Evolutionary conservation across 2,113 vertebrate genomes (phyloP), one percentile per base, ranked within the genome.

Genomic region (Myodes glareolus): DNA sequence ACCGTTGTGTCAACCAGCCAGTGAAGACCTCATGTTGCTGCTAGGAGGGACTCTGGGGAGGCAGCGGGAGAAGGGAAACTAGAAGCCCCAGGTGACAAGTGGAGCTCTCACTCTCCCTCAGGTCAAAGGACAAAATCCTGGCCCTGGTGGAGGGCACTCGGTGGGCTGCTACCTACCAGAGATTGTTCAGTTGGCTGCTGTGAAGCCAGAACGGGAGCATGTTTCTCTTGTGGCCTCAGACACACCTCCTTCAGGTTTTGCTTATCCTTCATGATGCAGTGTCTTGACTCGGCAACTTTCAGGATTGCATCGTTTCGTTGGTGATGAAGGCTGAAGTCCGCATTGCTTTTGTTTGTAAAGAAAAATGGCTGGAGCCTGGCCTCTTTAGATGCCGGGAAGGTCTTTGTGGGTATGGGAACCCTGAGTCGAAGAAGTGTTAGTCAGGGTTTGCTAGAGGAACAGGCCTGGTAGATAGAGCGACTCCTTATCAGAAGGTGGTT

Each of bases 1-100:
- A 58, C 55, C 3, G 50, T 77, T 68, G 4, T 5, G 58, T 33
- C 63, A 65, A 0, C 1, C 4, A 52, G 42, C 39, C 23, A 19
- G 58, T 3, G 8, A 19, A 7, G 31, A 36, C 33, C 9, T 7
- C 11, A 0, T n/a, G 9, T 77, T 5, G 0, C 11, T 77, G 16
- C 36, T 1, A 4, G 61, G 7, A n/a, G 31, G 5, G 8, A 47
- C 5, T 23, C 42, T 86, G 36, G 72, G 31, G 25, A 50, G 42
- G 47, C 6, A 75, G 25, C 13, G 5, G 10, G 17, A 67, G 17
- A 39, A 14, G 50, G 23, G 68, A 39, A 67, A 19, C 1, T 0
- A 45, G 29, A 4, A 47, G 72, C 9, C 9, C 42, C 42, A 31
- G 36, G 9, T 72, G n/a, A 25, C 36, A 27, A 10, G 77, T 80